Evolutionary conservation across 2,113 vertebrate genomes (phyloP).

Genomic region (Sceloporus undulatus): DNA sequence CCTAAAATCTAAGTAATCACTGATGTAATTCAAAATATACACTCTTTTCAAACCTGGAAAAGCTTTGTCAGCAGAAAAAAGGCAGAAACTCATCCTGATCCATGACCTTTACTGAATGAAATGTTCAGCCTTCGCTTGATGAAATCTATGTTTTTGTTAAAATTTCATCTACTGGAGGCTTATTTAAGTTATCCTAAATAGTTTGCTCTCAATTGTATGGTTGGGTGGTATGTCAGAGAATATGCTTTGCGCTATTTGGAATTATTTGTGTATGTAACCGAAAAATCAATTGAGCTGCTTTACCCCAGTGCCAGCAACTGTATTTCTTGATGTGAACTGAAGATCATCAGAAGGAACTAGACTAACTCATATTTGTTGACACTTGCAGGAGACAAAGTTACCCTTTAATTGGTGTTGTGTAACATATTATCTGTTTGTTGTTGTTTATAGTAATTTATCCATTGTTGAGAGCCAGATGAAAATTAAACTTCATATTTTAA

Average conservation of each 20-base stretch:
- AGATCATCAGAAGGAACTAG: constrained; percentile 37
- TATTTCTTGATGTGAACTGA: constrained; percentile 22
- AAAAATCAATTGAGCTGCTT: constrained; percentile 41
- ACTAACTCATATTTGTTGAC: constrained; percentile 43
- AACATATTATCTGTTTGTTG: constrained; percentile 62
- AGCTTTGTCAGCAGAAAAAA: constrained; percentile 18
- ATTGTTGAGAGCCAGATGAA: constrained; percentile 69
- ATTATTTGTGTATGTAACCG: constrained; percentile 35
- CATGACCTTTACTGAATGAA: constrained; percentile 53
- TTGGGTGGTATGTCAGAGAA: constrained; percentile 46
- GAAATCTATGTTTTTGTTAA: constrained; percentile 69
- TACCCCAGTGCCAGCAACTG: constrained; percentile 11
- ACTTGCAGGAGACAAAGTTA: constrained; percentile 12
- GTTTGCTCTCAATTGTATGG: constrained; percentile 55
- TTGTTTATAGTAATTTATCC: constrained; percentile 74
- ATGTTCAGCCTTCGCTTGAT: constrained; percentile 44
- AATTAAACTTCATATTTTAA: constrained; percentile 72
- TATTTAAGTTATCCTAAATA: constrained; percentile 61
- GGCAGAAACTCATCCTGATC: constrained; percentile 36
- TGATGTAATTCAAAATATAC: neutral
- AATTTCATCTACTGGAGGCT: constrained; percentile 60
- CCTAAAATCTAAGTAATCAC: neutral
- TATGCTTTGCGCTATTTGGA: constrained; percentile 23
- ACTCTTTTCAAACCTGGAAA: constrained; percentile 28
- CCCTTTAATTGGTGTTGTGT: constrained; percentile 46